Base-by-base conservation (phyloP, 2,797 vertebrate species). In the Chaetophractus vellerosus region DNA sequence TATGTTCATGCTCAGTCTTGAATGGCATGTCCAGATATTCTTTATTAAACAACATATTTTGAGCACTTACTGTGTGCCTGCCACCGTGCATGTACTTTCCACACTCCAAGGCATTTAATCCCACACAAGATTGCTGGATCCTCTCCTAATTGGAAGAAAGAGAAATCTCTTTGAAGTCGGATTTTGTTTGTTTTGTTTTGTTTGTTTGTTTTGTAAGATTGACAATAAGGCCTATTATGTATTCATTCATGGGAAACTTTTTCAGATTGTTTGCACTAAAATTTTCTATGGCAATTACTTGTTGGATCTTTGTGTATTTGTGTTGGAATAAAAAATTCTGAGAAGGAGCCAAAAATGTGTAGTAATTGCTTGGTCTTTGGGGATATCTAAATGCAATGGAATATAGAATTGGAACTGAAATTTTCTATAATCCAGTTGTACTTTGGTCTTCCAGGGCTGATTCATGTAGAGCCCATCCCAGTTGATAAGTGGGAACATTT, bases 351-450 rank as follows among this genome's bases (percentile, higher is more conserved):
- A 68, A 89, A 93, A 69, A 86, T 82, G 33, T 52, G 26, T 33
- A 86, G 50, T 33, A 94, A 81, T 94, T 48, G 52, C 71, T 74
- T 68, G 19, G 55, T 41, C 41, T 87, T 81, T n/a, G 36, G 66
- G 41, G 61, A 64, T 31, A 55, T 38, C 24, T 81, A 50, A 68
- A 76, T 14, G 26, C 26, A 68, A 88, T 63, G 19, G 87, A 81
- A 88, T 31, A 68, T 57, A 21, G 55, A 86, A 81, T 57, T 38
- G 36, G 75, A n/a, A 33, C 48, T 78, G 45, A 61, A 66, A 82
- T 61, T 21, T 21, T 8, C 45, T 38, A 1, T 33, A 33, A 78
- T 86, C n/a, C 33, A 5, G 0, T 18, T 48, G 33, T 8, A 63
- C 23, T 74, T 81, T 21, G 31, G 41, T 71, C 33, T 52, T 63